Conservation (phyloP, 2,113 vertebrate species). For the Nothocercus nigrocapillus region DNA sequence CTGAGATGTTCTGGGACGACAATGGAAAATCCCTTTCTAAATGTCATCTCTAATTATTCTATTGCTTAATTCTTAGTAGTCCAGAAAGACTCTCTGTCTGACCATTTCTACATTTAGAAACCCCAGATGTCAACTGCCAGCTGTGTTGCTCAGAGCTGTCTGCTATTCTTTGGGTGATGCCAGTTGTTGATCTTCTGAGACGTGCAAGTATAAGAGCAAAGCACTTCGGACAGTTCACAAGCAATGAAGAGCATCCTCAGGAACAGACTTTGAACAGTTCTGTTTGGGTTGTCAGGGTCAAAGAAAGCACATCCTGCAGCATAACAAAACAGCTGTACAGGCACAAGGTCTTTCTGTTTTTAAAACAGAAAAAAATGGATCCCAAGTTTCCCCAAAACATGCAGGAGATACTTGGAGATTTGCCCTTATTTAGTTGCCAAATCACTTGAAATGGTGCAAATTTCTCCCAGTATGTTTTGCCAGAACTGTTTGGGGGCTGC, state of each 20-base stretch:
- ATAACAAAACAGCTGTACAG: neutral
- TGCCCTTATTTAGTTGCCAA: neutral
- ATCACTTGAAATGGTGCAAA: neutral
- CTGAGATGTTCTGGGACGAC: neutral
- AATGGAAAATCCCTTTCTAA: conserved; percentile 28
- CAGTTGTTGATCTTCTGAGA: neutral
- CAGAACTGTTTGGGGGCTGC: neutral
- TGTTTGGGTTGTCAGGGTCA: neutral
- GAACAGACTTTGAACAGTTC: neutral
- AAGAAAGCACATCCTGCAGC: neutral
- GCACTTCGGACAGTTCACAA: neutral
- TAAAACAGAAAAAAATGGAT: neutral
- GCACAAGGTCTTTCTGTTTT: neutral
- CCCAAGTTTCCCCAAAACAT: neutral
- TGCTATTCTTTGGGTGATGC: neutral
- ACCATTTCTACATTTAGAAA: neutral
- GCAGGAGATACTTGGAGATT: neutral
- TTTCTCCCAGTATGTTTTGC: neutral
- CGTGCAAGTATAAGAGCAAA: neutral
- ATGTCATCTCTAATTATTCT: conserved; percentile 39
- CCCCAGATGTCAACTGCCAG: neutral
- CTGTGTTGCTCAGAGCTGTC: neutral
- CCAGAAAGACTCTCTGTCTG: conserved; percentile 3
- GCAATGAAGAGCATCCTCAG: neutral
- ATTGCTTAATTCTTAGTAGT: neutral